Conservation (phyloP, 2,113 vertebrate species). For the Benitochromis conjunctus region DNA sequence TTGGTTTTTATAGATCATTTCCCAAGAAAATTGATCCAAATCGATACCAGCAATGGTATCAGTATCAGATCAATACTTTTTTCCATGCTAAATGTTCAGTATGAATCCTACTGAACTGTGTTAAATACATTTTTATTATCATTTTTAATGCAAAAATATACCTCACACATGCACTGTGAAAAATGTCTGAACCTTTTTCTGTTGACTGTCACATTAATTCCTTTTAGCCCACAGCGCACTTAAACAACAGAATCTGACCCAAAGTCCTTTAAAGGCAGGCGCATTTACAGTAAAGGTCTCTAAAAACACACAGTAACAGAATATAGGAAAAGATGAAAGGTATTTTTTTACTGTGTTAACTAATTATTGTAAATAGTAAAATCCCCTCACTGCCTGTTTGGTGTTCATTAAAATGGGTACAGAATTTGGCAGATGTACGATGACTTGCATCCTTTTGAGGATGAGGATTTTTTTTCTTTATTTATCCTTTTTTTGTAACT, state of each 20-base stretch:
- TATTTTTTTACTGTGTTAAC: not conserved
- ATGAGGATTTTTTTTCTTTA: too few species aligned
- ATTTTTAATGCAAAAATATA: not conserved
- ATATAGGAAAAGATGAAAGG: not conserved
- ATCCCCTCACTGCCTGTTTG: not conserved
- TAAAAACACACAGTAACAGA: not conserved
- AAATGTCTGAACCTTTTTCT: not conserved
- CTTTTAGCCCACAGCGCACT: not conserved
- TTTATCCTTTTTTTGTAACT: too few species aligned
- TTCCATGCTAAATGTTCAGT: not conserved
- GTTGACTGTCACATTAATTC: not conserved
- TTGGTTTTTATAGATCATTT: not conserved
- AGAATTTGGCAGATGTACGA: not conserved
- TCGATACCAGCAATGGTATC: not conserved
- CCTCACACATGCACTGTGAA: not conserved
- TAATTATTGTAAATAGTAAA: not conserved
- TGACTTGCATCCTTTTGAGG: too few species aligned
- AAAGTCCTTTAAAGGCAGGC: not conserved
- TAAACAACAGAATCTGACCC: not conserved
- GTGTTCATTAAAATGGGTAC: fast-evolving
- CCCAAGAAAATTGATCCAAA: not conserved
- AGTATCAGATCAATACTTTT: not conserved
- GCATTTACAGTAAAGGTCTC: not conserved
- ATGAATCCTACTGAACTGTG: not conserved
- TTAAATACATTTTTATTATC: not conserved